Evolutionary conservation across 2,113 vertebrate genomes (phyloP).

Genomic region (Siniperca knerii): DNA sequence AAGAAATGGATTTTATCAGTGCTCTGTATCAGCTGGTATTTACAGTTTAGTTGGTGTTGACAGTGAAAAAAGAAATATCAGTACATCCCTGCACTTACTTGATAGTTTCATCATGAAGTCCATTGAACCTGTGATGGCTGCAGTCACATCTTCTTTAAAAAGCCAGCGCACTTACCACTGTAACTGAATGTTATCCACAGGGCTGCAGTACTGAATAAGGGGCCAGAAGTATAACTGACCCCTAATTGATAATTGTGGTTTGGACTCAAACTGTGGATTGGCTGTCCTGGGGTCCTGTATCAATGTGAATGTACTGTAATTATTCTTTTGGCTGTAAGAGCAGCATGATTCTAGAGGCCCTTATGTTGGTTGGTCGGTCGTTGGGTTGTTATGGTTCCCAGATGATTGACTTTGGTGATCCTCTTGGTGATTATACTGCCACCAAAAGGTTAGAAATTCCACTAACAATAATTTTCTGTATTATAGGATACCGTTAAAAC

Average conservation of each 20-base stretch:
- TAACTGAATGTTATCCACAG: conserved; percentile 6
- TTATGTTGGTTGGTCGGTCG: not conserved
- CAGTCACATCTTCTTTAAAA: conserved; percentile 2
- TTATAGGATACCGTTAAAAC: not conserved
- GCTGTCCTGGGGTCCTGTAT: not conserved
- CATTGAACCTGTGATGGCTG: conserved; percentile 32
- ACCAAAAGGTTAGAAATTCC: not conserved
- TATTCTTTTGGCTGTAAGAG: not conserved
- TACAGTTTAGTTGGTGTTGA: conserved; percentile 10
- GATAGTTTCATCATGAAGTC: conserved; percentile 44
- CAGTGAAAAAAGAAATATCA: not conserved
- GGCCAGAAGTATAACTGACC: not conserved
- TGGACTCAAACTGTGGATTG: not conserved
- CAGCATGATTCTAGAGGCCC: not conserved
- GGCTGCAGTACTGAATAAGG: not conserved
- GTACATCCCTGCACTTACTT: not conserved
- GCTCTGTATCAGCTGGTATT: conserved; percentile 36
- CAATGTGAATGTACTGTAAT: not conserved
- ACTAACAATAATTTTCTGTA: not conserved
- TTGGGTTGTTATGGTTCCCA: not conserved
- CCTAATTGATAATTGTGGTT: not conserved
- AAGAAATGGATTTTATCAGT: conserved; percentile 11
- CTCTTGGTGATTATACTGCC: not conserved
- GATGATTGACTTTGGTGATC: not conserved
- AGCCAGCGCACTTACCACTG: not conserved